phyloP scores from a whole-genome alignment of 2,888 invertebrate species.

The Sesia apiformis region DNA sequence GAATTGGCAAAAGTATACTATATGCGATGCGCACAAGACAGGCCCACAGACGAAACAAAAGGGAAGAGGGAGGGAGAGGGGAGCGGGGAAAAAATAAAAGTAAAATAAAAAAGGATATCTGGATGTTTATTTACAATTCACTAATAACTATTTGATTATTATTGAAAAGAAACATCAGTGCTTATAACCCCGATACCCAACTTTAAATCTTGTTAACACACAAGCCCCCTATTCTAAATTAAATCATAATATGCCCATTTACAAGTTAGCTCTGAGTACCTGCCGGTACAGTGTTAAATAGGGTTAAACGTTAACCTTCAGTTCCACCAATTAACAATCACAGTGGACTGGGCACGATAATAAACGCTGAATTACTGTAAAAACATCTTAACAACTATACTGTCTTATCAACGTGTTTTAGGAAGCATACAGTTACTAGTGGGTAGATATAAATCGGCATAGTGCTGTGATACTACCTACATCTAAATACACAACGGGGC shows the following conservation, averaged over 20 bases:
- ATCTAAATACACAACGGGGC: no score
- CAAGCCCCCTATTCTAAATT: conserved; percentile 55
- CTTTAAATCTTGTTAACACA: conserved; percentile 59
- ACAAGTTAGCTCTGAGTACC: conserved; percentile 44
- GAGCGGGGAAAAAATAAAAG: conserved; percentile 50
- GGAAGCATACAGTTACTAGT: no score
- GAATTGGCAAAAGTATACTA: neutral
- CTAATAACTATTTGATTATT: conserved; percentile 67
- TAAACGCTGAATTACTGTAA: no score
- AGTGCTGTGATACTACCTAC: no score
- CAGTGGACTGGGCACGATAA: no score
- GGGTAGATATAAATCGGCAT: no score
- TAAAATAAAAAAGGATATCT: conserved; percentile 69
- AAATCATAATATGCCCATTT: conserved; percentile 62
- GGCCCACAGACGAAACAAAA: conserved; percentile 1
- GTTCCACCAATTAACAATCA: no score
- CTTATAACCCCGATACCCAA: conserved; percentile 55
- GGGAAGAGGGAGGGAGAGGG: conserved; percentile 14
- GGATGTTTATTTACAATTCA: conserved; percentile 73
- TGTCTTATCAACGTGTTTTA: no score
- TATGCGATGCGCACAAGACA: neutral
- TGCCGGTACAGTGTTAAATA: conserved; percentile 17
- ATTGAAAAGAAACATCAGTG: conserved; percentile 61
- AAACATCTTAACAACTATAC: no score
- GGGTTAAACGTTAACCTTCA: neutral